Evolutionary conservation across 2,797 vertebrate genomes (phyloP), one percentile per base, ranked within the genome.

Genomic region (Hippopotamyrus pictus): DNA sequence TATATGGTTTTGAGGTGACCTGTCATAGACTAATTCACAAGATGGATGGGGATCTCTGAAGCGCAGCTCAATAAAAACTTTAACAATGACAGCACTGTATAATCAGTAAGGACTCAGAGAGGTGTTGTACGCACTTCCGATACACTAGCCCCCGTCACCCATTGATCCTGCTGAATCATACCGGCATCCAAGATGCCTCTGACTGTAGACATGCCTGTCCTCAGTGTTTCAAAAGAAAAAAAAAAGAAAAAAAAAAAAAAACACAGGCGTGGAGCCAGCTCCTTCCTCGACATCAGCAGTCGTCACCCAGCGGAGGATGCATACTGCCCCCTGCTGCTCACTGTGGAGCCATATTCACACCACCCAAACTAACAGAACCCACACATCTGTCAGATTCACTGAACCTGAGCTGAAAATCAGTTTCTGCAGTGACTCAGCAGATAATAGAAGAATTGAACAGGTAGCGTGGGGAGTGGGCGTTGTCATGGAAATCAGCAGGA

Each of bases 261-360:
- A 22, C 59, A 50, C 76, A 41, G 17, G 88, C 50, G 25, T 25
- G 12, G 5, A 73, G 65, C 29, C 29, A 41, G 37, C n/a, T 41
- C 37, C 73, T 79, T 79, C 69, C 33, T 76, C 17, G 37, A 79
- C 37, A 19, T 41, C 73, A 44, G 37, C 69, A 76, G 14, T 1
- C 11, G 6, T 54, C 59, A 19, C 5, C 69, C 25, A 25, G 76
- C 5, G 2, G 41, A 79, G 76, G 88, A 44, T 14, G 48, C 14
- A 41, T n/a, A 84, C 76, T 84, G 88, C 88, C 88, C 88, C 88
- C 88, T 89, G 54, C 79, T 84, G 88, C 4, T 84, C 37, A 12
- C 12, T 12, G 1, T 17, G n/a, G 29, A 79, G 7, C 29, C n/a
- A 46, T 33, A 25, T 22, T 19, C 54, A 88, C 37, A n/a, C 33